These are phyloP conservation scores for Ifrita kowaldi DNA, from an alignment of 2,113 vertebrate species.

Conservation along the genomic window DNA sequence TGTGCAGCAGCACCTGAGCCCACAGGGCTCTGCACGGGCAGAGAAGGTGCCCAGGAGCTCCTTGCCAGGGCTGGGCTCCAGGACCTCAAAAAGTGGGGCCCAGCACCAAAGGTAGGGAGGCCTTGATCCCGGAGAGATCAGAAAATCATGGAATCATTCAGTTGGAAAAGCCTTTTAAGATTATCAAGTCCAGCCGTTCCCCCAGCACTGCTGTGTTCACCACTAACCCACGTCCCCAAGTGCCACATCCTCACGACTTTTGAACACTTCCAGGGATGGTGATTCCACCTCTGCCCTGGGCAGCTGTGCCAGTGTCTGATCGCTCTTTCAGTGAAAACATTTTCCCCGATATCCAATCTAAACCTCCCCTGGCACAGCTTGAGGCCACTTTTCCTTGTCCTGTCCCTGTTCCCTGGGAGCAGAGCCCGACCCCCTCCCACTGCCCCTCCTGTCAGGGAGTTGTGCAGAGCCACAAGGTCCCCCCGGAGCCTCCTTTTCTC, in stretches of 20 bases:
- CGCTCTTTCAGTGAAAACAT: background rate
- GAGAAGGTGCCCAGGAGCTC: background rate
- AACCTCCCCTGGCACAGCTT: background rate
- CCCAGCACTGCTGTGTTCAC: background rate
- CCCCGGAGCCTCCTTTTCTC: background rate
- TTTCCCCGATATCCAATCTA: background rate
- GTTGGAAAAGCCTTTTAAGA: background rate
- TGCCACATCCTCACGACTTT: background rate
- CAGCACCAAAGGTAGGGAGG: background rate
- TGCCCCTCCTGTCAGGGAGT: background rate
- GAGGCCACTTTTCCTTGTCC: background rate
- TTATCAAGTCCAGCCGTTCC: background rate
- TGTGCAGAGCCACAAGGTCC: background rate
- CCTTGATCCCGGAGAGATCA: background rate
- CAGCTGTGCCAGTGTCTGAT: background rate
- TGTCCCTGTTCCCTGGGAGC: background rate
- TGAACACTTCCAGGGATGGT: background rate
- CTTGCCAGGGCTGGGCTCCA: background rate
- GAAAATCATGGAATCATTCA: background rate
- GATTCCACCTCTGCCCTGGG: background rate
- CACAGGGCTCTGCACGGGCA: background rate
- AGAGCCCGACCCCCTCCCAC: fast-evolving
- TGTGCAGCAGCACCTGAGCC: background rate
- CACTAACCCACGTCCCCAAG: background rate
- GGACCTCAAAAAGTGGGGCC: background rate